Evolutionary conservation across 2,113 vertebrate genomes (phyloP), one percentile per base, ranked within the genome.

Genomic region (Redunca redunca): DNA sequence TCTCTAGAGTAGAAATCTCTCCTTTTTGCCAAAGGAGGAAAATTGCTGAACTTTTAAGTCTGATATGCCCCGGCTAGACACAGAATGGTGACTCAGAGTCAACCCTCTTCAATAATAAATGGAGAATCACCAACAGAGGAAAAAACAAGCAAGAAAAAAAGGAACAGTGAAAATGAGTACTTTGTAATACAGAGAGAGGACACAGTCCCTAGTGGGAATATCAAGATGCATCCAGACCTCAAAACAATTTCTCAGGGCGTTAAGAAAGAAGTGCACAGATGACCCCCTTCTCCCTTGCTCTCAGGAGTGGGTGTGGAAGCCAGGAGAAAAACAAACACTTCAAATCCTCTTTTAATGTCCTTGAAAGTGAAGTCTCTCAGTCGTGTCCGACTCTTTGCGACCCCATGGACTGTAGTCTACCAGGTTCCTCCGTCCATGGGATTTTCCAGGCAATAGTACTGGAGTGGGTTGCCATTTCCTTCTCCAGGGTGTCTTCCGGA

Each of bases 301-400:
- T 28, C 40, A 33, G 28, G 17, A 11, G 6, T 43, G 43, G 11
- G 6, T 64, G 85, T 48, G 30, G 43, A 26, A 0, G 3, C 25
- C 4, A 30, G 2, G 48, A 83, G 53, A 11, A 28, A 33, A 86
- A n/a, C 23, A 55, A 48, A 55, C 10, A 9, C 46, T 23, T 71
- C 8, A 23, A 57, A 85, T 6, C 33, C 33, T 84, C 53, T 50
- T 93, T 55, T 53, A 21, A 84, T 7, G 16, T n/a, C 64, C 33
- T 36, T 36, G 64, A 67, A 67, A 67, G 17, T 36, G 33, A 67
- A 36, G 33, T 36, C 33, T 2, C 17, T 67, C 33, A 21, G 64
- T 36, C 4, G 0, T 36, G 17, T 67, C 33, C 0, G 0, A 36
- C 33, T 36, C 33, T 67, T 67, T 67, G 64, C 2, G 4, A 67